These are phyloP conservation scores for Bothrops jararaca DNA, from an alignment of 2,113 vertebrate genomes.

Conservation along the genomic window DNA sequence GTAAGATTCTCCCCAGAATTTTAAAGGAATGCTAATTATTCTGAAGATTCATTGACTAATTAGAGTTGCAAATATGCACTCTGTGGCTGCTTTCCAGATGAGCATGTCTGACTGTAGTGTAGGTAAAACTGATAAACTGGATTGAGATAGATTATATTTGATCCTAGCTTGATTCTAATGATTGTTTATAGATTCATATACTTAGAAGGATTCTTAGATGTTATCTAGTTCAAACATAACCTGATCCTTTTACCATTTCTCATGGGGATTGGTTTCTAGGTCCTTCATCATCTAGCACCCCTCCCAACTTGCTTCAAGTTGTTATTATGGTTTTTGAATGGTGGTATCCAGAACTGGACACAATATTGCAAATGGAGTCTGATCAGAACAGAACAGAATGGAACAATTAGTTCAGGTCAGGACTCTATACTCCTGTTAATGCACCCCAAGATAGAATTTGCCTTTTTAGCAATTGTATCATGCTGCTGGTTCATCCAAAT, in stretches of 20 bases:
- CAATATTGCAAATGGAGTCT: not conserved
- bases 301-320: not conserved
- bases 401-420: not conserved
- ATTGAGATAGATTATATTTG: not conserved
- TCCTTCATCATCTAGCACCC: not conserved
- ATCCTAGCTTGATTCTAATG: not conserved
- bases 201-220: not conserved
- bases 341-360: not conserved
- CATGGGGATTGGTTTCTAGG: not conserved
- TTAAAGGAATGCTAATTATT: not conserved
- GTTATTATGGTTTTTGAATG: not conserved
- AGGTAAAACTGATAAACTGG: not conserved
- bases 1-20: not conserved
- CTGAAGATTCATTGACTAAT: not conserved
- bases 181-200: not conserved
- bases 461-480: not conserved
- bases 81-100: not conserved
- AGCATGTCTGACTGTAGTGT: not conserved
- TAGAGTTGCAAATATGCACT: not conserved
- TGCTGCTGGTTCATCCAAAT: not conserved
- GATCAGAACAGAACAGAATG: not conserved
- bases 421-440: not conserved
- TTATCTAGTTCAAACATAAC: not conserved
- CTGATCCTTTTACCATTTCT: not conserved
- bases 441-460: not conserved